phyloP scores from a whole-genome alignment of 2,888 invertebrate species.

The Patella caerulea region DNA sequence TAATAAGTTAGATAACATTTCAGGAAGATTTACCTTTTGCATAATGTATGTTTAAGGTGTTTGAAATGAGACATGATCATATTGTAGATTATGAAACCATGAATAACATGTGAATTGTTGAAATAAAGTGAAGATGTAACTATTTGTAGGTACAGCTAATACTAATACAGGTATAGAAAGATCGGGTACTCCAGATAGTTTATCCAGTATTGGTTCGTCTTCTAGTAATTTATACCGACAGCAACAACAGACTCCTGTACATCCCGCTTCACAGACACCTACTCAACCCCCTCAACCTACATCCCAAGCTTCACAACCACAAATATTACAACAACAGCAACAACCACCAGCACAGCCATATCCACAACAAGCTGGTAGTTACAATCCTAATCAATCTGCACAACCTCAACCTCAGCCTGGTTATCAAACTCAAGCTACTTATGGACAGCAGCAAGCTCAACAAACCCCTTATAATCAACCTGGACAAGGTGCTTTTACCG shows the following conservation, averaged over 20 bases:
- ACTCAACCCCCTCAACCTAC: slow-evolving; percentile 22
- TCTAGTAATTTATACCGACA: slow-evolving; percentile 43
- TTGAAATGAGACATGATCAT: no score
- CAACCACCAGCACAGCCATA: slow-evolving; percentile 25
- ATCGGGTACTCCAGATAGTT: slow-evolving; percentile 65
- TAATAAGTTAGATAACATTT: no score
- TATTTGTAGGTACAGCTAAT: neutral
- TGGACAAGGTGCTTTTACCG: neutral
- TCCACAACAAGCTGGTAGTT: neutral
- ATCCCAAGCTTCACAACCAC: slow-evolving; percentile 5
- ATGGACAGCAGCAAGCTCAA: slow-evolving; percentile 13
- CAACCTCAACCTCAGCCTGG: neutral
- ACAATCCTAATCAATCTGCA: neutral
- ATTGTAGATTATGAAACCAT: no score
- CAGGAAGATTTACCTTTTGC: no score
- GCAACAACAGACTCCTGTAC: slow-evolving; percentile 34
- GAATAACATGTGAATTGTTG: no score
- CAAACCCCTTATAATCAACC: slow-evolving; percentile 8
- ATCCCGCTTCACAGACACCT: slow-evolving; percentile 23
- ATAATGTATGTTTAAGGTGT: no score
- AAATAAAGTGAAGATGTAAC: no score
- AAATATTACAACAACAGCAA: slow-evolving; percentile 27
- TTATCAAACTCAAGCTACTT: slow-evolving; percentile 22
- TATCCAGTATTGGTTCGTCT: slow-evolving; percentile 63
- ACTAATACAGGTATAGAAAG: slow-evolving; percentile 35